Conservation (phyloP, 2,113 vertebrate species). For the Terrapene triunguis region DNA sequence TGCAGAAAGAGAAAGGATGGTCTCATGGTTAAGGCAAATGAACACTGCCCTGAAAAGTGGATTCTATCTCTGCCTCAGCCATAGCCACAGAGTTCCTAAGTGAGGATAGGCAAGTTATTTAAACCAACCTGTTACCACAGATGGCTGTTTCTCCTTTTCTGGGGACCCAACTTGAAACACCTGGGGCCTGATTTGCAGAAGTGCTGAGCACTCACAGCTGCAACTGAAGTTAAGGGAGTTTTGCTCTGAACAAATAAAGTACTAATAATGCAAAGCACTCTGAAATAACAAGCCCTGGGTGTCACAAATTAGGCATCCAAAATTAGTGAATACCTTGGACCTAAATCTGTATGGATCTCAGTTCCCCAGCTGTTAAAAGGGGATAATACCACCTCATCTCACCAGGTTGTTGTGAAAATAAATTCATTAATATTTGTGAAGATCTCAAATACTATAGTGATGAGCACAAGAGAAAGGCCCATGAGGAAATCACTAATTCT, state of each 20-base stretch:
- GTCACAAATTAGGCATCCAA: background rate
- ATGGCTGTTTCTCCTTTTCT: background rate
- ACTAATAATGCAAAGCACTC: background rate
- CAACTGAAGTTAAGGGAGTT: background rate
- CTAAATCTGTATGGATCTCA: background rate
- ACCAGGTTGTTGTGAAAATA: rapidly evolving
- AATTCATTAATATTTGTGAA: background rate
- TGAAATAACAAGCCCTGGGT: background rate
- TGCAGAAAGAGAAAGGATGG: background rate
- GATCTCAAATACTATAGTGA: background rate
- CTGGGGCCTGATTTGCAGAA: background rate
- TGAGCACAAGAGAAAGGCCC: background rate
- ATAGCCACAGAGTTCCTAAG: background rate
- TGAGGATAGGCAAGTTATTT: background rate
- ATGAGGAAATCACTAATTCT: background rate
- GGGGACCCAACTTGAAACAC: background rate
- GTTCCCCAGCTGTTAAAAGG: background rate
- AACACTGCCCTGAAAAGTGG: background rate
- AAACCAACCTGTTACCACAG: background rate
- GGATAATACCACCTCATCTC: background rate
- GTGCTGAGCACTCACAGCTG: background rate
- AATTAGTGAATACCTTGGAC: background rate
- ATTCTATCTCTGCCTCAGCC: background rate
- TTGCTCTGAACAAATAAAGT: background rate
- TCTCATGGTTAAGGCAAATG: background rate